Conservation (phyloP, 2,113 vertebrate genomes). For the Onychorhynchus coronatus region DNA sequence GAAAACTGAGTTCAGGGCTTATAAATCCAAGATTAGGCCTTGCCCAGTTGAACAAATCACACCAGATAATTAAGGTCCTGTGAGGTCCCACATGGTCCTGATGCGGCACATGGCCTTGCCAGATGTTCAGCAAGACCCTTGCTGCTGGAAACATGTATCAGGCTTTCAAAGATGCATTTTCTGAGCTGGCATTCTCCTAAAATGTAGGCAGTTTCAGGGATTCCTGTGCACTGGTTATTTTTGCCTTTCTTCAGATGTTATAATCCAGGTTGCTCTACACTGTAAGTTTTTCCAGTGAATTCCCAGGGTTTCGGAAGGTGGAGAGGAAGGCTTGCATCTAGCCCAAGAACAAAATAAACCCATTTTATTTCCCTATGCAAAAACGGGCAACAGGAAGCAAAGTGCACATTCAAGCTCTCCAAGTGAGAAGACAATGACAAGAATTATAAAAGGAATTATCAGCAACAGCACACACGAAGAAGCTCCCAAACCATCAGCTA, state of each 20-base stretch:
- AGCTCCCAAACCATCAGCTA: slow-evolving; percentile 1
- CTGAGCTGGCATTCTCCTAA: not conserved
- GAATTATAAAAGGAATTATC: slow-evolving; percentile 37
- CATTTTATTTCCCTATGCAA: not conserved
- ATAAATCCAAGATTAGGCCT: not conserved
- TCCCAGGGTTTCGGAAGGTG: not conserved
- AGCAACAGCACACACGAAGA: not conserved
- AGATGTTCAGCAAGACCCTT: not conserved
- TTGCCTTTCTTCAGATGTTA: not conserved
- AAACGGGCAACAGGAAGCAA: not conserved
- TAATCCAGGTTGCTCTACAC: not conserved
- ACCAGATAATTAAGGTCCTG: not conserved
- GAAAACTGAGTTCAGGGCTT: not conserved
- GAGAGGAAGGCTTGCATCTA: not conserved
- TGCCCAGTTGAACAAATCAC: not conserved
- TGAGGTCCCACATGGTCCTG: not conserved
- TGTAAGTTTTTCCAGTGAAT: not conserved
- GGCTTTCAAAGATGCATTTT: not conserved
- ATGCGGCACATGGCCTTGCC: not conserved
- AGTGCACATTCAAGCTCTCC: not conserved
- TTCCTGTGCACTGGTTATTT: not conserved
- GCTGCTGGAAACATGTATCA: not conserved
- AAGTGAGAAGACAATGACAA: slow-evolving; percentile 16
- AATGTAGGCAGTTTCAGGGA: not conserved
- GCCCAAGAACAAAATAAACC: not conserved